Conservation (phyloP, 2,888 invertebrate genomes). For the Alloplasta piceator region DNA sequence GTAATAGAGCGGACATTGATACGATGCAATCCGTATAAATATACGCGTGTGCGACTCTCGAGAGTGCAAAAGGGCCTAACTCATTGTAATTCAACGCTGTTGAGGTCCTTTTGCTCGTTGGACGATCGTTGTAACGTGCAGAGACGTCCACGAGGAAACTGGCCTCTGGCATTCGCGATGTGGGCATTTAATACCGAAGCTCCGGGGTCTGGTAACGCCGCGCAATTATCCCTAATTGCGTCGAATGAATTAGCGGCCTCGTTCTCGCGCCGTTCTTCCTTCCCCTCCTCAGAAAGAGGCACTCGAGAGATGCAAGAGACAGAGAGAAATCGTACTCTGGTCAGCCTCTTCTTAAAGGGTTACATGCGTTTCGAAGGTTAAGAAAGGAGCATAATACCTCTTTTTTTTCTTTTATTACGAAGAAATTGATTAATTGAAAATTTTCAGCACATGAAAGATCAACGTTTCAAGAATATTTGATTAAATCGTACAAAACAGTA, state of each 20-base stretch:
- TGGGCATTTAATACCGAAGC: conserved; percentile 43
- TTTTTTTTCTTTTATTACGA: too few species aligned
- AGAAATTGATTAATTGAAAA: too few species aligned
- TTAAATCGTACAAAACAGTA: too few species aligned
- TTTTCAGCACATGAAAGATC: too few species aligned
- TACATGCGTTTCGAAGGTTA: too few species aligned
- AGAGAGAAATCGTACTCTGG: conserved; percentile 12
- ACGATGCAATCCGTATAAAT: conserved; percentile 16
- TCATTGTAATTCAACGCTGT: too few species aligned
- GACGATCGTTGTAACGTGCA: too few species aligned
- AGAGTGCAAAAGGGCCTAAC: too few species aligned
- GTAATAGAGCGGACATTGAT: not conserved
- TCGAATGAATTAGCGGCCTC: conserved; percentile 73
- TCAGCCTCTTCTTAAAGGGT: conserved; percentile 6
- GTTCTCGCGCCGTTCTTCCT: conserved; percentile 57
- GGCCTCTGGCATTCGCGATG: conserved; percentile 27
- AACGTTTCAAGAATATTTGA: too few species aligned
- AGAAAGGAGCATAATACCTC: too few species aligned
- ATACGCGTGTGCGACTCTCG: not conserved
- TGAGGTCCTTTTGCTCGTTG: too few species aligned
- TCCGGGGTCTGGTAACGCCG: conserved; percentile 60
- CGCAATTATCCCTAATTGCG: conserved; percentile 75
- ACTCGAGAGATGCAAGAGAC: conserved; percentile 39
- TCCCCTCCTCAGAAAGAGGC: conserved; percentile 16
- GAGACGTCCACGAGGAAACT: conserved; percentile 26